Evolutionary conservation across 1,140 invertebrate genomes (phyloP).

Genomic region (Scaptodrosophila lebanonensis): DNA sequence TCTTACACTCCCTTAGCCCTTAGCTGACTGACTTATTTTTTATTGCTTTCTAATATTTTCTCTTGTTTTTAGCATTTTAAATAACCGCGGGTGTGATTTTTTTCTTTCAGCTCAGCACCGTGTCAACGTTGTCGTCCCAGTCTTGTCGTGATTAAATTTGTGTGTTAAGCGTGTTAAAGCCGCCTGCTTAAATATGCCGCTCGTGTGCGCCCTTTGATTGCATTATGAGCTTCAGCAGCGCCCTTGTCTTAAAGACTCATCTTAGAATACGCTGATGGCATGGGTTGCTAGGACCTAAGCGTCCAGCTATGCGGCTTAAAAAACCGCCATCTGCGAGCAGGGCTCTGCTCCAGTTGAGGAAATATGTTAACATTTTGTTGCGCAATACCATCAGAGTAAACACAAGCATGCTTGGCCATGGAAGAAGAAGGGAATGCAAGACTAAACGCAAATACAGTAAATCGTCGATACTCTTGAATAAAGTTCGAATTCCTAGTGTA

Average conservation of each 20-base stretch:
- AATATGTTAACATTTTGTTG: too few relatives aligned
- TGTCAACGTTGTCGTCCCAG: conserved; percentile 16
- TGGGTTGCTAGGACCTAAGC: conserved; percentile 46
- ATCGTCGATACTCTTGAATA: too few relatives aligned
- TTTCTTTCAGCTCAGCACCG: conserved; percentile 22
- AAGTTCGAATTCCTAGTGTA: too few relatives aligned
- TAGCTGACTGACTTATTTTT: conserved; percentile 32
- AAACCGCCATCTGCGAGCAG: too few relatives aligned
- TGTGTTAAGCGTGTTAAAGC: conserved; percentile 60
- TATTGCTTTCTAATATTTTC: conserved; percentile 62
- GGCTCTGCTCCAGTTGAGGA: too few relatives aligned
- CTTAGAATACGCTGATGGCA: conserved; percentile 41
- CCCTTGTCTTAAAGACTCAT: background rate
- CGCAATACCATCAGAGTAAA: too few relatives aligned
- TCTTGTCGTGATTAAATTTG: conserved; percentile 66
- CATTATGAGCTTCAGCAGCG: conserved; percentile 40
- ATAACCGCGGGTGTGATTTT: conserved; percentile 70
- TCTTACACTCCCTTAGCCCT: conserved; percentile 2
- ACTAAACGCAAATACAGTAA: too few relatives aligned
- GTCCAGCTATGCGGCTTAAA: too few relatives aligned
- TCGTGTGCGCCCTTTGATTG: conserved; percentile 52
- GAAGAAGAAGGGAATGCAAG: too few relatives aligned
- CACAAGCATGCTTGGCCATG: too few relatives aligned
- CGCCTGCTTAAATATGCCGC: conserved; percentile 59
- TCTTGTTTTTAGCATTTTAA: conserved; percentile 62